Evolutionary conservation across 2,888 invertebrate species (phyloP).

Genomic region (Stegana nigrithorax): DNA sequence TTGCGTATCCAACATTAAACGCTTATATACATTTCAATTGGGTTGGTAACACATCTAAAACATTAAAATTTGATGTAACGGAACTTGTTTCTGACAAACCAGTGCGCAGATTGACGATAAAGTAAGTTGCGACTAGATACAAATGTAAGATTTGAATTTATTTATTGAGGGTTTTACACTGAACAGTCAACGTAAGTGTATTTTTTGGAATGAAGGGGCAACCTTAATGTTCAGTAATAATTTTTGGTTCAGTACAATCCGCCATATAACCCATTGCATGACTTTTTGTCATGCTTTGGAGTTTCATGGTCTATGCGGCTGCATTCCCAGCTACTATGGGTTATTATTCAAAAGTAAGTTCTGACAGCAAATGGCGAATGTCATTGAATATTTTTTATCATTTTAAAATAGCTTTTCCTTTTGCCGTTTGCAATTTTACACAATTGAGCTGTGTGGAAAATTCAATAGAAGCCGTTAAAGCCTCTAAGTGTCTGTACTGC

Average conservation of each 20-base stretch:
- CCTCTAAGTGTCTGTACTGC: background rate
- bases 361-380: too few relatives aligned
- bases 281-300: conserved; percentile 6
- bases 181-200: conserved; percentile 3
- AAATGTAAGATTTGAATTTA: background rate
- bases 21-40: background rate
- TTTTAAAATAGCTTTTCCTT: too few relatives aligned
- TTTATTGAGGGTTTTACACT: background rate
- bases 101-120: background rate
- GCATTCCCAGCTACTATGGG: background rate
- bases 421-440: background rate
- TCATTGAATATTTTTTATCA: too few relatives aligned
- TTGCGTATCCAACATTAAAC: too few relatives aligned
- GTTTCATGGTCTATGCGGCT: background rate
- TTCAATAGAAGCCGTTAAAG: background rate
- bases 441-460: background rate
- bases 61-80: background rate
- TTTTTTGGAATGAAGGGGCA: too few relatives aligned
- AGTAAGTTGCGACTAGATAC: background rate
- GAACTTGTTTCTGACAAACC: background rate
- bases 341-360: background rate
- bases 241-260: too few relatives aligned
- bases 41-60: background rate
- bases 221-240: background rate
- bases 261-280: too few relatives aligned